Evolutionary conservation across 2,888 invertebrate species (phyloP), one percentile per base, ranked within the genome.

Genomic region (Lamproptera curius): DNA sequence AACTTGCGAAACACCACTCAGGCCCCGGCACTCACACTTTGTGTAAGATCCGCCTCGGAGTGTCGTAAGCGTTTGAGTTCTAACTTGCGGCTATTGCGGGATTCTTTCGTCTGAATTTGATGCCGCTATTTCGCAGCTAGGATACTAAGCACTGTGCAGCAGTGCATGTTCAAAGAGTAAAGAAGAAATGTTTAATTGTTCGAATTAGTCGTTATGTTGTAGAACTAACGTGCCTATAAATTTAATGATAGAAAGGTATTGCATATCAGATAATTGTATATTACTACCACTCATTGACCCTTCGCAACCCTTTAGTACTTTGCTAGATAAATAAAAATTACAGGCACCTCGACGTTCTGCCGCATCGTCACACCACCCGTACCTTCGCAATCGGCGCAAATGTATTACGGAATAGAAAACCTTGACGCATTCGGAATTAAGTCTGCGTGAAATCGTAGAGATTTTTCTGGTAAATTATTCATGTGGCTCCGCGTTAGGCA

Each of bases 391-490:
- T 31, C n/a, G 64, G 66, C 67, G 73, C 76, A 77, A 79, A 80
- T 81, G 75, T 79, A 78, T 79, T 80, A 80, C 72, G 70, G 77
- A 86, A 78, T 82, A 80, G 86, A 83, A 31, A 84, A 84, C 72
- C 70, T 70, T 76, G 71, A 82, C 82, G 83, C 81, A 80, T 75
- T 76, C 72, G 65, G 85, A 86, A 87, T 86, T 76, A 77, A 78
- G 76, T 79, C 73, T 67, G 71, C 75, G 86, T 83, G 85, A 86
- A 87, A 87, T 84, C 85, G 86, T 82, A 79, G 83, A 86, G 85
- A 85, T 83, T 84, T 85, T 86, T 86, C 84, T 87, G 86, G 83
- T 86, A 84, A 86, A 87, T 87, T 83, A 87, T 87, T 86, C 86
- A 87, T 86, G 82, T 84, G 71, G 76, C 78, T n/a, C 76, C 72